Evolutionary conservation across 1,140 invertebrate genomes (phyloP).

Genomic region (Dendroctonus ponderosae): DNA sequence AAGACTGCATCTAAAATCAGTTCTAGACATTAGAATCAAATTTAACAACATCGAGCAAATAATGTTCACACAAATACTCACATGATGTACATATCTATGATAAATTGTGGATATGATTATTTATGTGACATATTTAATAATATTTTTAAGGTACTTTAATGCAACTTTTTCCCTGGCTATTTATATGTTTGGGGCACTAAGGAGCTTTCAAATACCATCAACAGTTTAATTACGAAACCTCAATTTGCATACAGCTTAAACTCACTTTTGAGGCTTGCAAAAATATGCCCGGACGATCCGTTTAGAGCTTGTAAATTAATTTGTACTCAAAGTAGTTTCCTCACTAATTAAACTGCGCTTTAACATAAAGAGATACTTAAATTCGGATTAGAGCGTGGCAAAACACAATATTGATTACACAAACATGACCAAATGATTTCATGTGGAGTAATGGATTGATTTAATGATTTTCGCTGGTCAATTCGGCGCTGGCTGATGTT

Average conservation of each 20-base stretch:
- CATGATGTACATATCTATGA: too few relatives aligned
- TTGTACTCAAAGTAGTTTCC: not conserved
- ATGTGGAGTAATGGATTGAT: too few relatives aligned
- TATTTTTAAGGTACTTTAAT: not conserved
- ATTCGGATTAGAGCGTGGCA: not conserved
- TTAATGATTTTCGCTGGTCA: too few relatives aligned
- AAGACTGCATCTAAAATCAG: too few relatives aligned
- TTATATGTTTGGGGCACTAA: not conserved
- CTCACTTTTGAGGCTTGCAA: not conserved
- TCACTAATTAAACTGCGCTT: conserved; percentile 2
- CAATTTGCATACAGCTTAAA: not conserved
- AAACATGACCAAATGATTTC: not conserved
- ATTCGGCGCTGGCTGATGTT: too few relatives aligned
- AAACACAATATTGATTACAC: conserved; percentile 3
- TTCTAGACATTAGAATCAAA: too few relatives aligned
- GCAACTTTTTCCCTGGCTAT: not conserved
- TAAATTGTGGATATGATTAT: too few relatives aligned
- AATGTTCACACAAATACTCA: too few relatives aligned
- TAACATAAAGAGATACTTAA: not conserved
- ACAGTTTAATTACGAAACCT: not conserved
- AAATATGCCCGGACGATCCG: not conserved
- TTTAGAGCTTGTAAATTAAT: not conserved
- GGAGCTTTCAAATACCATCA: not conserved
- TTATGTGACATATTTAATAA: not conserved
- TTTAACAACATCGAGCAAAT: too few relatives aligned